Evolutionary conservation across 2,888 invertebrate species (phyloP).

Genomic region (Amblyjoppa fuscipennis): DNA sequence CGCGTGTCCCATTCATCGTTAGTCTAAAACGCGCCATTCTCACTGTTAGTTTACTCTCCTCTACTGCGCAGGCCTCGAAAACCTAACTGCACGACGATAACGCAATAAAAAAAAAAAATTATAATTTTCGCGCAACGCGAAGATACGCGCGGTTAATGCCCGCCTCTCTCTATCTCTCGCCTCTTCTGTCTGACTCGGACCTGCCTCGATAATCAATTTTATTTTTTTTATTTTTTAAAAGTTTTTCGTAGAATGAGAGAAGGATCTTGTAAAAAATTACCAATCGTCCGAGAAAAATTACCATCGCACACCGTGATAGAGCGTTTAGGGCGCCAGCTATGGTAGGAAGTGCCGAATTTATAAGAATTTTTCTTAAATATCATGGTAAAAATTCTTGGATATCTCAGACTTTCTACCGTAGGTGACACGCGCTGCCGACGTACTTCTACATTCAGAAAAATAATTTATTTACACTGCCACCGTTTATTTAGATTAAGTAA

Average conservation of each 20-base stretch:
- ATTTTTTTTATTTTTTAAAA: not conserved
- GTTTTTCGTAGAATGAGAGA: not conserved
- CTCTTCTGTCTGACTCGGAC: slow-evolving; percentile 54
- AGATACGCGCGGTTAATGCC: slow-evolving; percentile 62
- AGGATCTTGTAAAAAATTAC: too few species aligned
- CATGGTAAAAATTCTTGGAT: too few species aligned
- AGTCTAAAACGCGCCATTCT: slow-evolving; percentile 52
- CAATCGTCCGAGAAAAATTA: too few species aligned
- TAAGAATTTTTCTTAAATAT: too few species aligned
- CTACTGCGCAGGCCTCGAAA: slow-evolving; percentile 46
- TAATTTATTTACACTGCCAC: too few species aligned
- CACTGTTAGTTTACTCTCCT: slow-evolving; percentile 64
- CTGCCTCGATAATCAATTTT: slow-evolving; percentile 40
- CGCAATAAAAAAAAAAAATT: slow-evolving; percentile 10
- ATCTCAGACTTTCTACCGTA: too few species aligned
- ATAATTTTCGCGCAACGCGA: slow-evolving; percentile 51
- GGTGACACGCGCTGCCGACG: too few species aligned
- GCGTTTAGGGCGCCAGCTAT: too few species aligned
- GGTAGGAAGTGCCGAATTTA: too few species aligned
- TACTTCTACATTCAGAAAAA: too few species aligned
- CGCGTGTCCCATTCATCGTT: slow-evolving; percentile 53
- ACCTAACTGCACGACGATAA: slow-evolving; percentile 35
- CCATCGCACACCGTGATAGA: too few species aligned
- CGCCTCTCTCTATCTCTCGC: slow-evolving; percentile 52
- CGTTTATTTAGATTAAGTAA: too few species aligned